Percentiles rank a stretch among this genome's conserved stretches.
phyloP scores from a whole-genome alignment of 2,113 vertebrate genomes.

The Barbus barbus region DNA sequence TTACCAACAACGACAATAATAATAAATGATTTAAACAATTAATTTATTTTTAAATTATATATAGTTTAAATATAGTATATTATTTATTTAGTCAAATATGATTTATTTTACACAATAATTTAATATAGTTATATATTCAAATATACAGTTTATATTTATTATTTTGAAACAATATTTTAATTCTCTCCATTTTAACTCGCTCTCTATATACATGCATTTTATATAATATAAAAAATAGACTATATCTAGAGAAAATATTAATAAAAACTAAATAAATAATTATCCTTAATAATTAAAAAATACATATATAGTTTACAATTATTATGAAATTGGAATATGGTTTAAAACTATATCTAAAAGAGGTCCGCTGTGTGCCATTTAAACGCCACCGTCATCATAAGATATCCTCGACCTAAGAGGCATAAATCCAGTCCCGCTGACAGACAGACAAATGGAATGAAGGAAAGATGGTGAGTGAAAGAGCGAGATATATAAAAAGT shows the following conservation, averaged over 20 bases:
- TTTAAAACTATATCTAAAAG: background rate
- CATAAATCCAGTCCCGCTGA: conserved; percentile 32
- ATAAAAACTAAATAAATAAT: background rate
- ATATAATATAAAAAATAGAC: background rate
- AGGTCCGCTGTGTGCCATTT: background rate
- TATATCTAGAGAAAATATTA: background rate
- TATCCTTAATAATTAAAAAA: background rate
- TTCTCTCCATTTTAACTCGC: background rate
- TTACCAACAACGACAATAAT: background rate
- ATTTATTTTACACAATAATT: background rate
- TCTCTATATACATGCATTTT: background rate
- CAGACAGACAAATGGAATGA: background rate
- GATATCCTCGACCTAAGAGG: background rate
- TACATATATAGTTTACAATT: background rate
- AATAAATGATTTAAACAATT: background rate
- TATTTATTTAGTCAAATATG: background rate
- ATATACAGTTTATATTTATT: background rate
- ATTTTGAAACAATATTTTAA: background rate
- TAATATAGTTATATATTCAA: no score
- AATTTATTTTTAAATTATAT: background rate
- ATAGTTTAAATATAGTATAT: background rate
- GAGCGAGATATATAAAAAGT: conserved; percentile 28
- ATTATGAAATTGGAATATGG: background rate
- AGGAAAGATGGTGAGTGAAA: conserved; percentile 1
- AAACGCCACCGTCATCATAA: background rate